phyloP scores from a whole-genome alignment of 2,888 invertebrate genomes.

The Apomyelois bistriatella region DNA sequence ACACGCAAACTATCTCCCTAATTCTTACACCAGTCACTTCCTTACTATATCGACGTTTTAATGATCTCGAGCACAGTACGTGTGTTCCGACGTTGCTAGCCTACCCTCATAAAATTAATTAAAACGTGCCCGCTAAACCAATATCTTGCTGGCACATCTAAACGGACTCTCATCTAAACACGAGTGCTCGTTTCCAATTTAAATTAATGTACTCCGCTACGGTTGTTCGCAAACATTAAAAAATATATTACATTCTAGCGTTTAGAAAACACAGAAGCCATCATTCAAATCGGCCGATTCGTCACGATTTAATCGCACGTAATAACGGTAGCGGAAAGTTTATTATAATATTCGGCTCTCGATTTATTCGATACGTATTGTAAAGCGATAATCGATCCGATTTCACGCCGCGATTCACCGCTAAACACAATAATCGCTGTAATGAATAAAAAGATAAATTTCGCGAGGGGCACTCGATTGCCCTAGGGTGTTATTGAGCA shows the following conservation, averaged over 20 bases:
- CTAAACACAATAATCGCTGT: constrained; percentile 55
- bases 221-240: constrained; percentile 23
- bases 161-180: constrained; percentile 22
- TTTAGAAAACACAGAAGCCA: constrained; percentile 48
- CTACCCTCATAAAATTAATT: constrained; percentile 14
- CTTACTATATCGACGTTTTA: background rate
- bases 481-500: constrained; percentile 26
- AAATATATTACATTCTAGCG: constrained; percentile 30
- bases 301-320: constrained; percentile 39
- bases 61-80: background rate
- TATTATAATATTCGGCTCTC: constrained; percentile 43
- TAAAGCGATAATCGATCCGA: constrained; percentile 59
- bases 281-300: constrained; percentile 54
- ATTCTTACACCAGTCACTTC: background rate
- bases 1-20: constrained; percentile 3
- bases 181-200: constrained; percentile 23
- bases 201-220: constrained; percentile 18
- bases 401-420: constrained; percentile 59
- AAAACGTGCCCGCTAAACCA: constrained; percentile 1
- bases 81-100: background rate
- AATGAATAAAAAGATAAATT: constrained; percentile 63
- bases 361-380: constrained; percentile 45
- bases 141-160: constrained; percentile 12
- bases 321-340: constrained; percentile 45
- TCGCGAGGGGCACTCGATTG: constrained; percentile 38